Evolutionary conservation across 1,140 invertebrate species (phyloP).

Genomic region (Trichonephila clavata): DNA sequence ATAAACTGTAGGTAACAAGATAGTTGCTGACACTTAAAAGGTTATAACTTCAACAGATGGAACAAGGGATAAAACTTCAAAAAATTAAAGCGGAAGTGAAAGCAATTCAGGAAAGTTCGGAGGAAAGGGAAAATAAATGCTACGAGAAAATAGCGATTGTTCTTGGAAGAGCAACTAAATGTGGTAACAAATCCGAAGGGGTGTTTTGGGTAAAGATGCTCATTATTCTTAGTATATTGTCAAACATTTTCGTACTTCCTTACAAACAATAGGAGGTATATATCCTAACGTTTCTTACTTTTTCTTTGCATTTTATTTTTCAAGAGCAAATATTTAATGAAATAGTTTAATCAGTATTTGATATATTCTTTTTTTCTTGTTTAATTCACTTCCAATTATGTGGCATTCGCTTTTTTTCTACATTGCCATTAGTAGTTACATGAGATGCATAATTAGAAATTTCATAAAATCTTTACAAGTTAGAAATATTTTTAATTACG

Average conservation of each 20-base stretch:
- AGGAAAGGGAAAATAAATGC: not conserved
- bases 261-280: not conserved
- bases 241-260: not conserved
- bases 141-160: not conserved
- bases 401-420: not conserved
- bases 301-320: not conserved
- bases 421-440: not conserved
- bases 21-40: no score
- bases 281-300: not conserved
- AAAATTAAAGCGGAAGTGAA: no score
- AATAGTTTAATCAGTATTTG: not conserved
- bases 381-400: not conserved
- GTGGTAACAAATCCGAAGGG: no score
- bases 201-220: not conserved
- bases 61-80: no score
- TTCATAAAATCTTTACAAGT: not conserved
- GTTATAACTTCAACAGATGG: no score
- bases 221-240: not conserved
- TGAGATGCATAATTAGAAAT: not conserved
- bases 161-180: not conserved
- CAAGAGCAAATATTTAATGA: not conserved
- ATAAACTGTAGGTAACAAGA: no score
- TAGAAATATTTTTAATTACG: not conserved
- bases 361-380: not conserved
- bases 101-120: no score